Base-by-base conservation (phyloP, 2,113 vertebrate genomes). In the Heloderma charlesbogerti region DNA sequence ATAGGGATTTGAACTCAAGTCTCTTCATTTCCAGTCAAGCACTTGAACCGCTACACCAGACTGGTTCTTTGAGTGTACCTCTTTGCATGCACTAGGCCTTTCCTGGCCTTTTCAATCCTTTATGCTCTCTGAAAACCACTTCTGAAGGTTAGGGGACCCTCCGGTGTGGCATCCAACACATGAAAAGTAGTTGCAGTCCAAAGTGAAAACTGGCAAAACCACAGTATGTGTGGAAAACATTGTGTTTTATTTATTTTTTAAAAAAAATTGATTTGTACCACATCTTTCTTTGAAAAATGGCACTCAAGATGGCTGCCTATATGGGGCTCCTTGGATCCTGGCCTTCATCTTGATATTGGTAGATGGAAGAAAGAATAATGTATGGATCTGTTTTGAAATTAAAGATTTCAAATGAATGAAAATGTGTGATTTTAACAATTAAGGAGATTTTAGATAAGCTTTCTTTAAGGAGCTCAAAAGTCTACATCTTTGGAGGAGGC, bases 301-400 rank as follows among this genome's bases (percentile, higher is more conserved):
- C 60, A 63, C 60, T 63, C 60, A 63, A 63, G 20, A 4, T 22
- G 60, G 3, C 20, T 37, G 34, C 15, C 15, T 82, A 20, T 34
- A 43, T 27, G 25, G 25, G n/a, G 34, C 6, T 87, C 10, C 60
- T 63, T 15, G 3, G 51, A 29, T 40, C 63, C 22, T 81, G 57
- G 20, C 12, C 6, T 48, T 71, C 16, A n/a, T 67, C 7, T 90
- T 86, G 85, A 22, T 72, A 22, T 60, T 18, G 83, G 71, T n/a
- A 85, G 0, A 25, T 34, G 37, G 40, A 79, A 40, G 43, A 37
- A 34, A 75, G 1, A 83, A 51, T 72, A 60, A 84, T 34, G 43
- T 22, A 87, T 88, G 90, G 86, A 86, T 74, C 2, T 57, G 85
- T 57, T 67, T 71, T 90, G 12, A 81, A 20, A 83, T 88, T 48